Conservation (phyloP, 2,113 vertebrate species). For the Vimba vimba region DNA sequence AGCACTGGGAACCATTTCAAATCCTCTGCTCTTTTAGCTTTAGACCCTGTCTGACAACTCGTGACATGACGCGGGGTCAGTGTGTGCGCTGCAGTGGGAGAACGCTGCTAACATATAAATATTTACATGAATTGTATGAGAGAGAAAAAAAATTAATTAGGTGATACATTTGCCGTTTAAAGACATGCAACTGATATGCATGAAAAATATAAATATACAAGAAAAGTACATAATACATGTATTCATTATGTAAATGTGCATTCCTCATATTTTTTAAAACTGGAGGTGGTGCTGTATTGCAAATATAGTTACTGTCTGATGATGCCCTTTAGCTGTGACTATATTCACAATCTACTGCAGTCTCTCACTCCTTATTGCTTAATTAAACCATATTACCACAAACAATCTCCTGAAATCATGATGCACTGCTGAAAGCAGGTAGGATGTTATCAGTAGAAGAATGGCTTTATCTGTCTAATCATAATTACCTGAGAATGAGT, state of each 20-base stretch:
- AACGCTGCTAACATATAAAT: neutral
- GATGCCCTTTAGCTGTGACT: neutral
- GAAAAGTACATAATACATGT: neutral
- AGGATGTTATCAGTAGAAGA: constrained; percentile 16
- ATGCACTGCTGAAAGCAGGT: constrained; percentile 3
- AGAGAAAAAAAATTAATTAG: neutral
- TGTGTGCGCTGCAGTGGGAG: neutral
- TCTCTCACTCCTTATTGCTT: neutral
- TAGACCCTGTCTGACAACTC: constrained; percentile 1
- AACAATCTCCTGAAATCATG: neutral
- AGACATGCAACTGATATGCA: neutral
- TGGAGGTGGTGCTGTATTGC: neutral
- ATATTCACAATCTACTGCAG: too few relatives aligned
- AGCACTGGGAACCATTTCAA: constrained; percentile 12
- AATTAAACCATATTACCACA: constrained; percentile 10
- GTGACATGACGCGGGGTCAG: neutral
- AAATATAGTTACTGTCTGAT: neutral
- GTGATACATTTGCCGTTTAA: neutral
- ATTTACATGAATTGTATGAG: neutral
- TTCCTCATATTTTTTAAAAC: neutral
- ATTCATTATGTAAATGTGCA: neutral
- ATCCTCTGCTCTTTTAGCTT: constrained; percentile 12
- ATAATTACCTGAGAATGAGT: constrained; percentile 56
- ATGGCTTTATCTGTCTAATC: constrained; percentile 51
- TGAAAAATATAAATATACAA: neutral